phyloP scores from a whole-genome alignment of 2,888 invertebrate genomes.

The Eristalinus aeneus region DNA sequence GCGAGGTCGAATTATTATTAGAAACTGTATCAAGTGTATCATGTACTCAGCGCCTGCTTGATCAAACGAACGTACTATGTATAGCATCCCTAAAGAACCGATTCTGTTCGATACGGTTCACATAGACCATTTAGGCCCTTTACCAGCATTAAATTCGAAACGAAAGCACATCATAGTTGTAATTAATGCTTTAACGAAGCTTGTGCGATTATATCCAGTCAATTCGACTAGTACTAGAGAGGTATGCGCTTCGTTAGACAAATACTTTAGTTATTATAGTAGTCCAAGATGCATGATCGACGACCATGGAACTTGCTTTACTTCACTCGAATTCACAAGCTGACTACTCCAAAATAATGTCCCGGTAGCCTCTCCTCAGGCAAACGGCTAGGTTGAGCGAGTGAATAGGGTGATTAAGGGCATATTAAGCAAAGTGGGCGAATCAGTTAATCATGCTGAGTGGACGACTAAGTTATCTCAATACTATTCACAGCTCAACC shows the following conservation, averaged over 20 bases:
- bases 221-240: conserved; percentile 27
- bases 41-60: conserved; percentile 8
- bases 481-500: conserved; percentile 35
- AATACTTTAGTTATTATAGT: conserved; percentile 26
- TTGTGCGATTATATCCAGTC: conserved; percentile 5
- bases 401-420: conserved; percentile 38
- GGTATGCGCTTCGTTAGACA: conserved; percentile 7
- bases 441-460: not conserved
- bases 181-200: not conserved
- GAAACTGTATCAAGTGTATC: conserved; percentile 2
- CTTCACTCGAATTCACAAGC: conserved; percentile 22
- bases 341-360: no score
- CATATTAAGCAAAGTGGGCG: conserved; percentile 19
- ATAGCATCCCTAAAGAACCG: not conserved
- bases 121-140: conserved; percentile 14
- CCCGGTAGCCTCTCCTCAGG: conserved; percentile 23
- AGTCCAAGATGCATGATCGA: conserved; percentile 14
- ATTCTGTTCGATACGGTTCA: conserved; percentile 17
- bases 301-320: conserved; percentile 36
- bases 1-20: not conserved
- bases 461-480: conserved; percentile 7
- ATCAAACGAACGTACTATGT: conserved; percentile 11
- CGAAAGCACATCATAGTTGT: conserved; percentile 17
- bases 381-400: conserved; percentile 1
- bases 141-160: not conserved